phyloP scores from a whole-genome alignment of 2,113 vertebrate species.

The Oncorhynchus clarkii region DNA sequence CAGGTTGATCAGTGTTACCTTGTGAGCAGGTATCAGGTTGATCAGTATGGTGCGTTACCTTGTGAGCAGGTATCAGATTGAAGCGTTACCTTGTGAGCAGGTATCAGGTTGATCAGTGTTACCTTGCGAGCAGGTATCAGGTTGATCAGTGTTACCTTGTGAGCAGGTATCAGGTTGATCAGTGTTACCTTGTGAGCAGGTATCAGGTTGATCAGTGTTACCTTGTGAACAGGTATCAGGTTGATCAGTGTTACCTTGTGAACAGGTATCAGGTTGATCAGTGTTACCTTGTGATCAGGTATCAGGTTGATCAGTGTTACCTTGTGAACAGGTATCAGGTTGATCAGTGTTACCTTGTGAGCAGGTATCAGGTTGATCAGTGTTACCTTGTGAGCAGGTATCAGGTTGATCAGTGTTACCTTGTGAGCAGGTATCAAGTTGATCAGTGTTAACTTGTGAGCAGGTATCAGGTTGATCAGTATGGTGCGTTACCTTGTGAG shows the following conservation, averaged over 20 bases:
- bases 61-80: background rate
- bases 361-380: slow-evolving; percentile 99
- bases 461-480: slow-evolving; percentile 98
- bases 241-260: slow-evolving; percentile 79
- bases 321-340: too few relatives aligned
- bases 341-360: slow-evolving; percentile 84
- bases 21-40: too few relatives aligned
- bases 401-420: slow-evolving; percentile 61
- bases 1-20: too few relatives aligned
- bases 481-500: slow-evolving; percentile 84
- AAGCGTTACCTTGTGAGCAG: background rate
- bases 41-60: too few relatives aligned
- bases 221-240: too few relatives aligned
- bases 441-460: slow-evolving; percentile 95
- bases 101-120: too few relatives aligned
- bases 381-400: slow-evolving; percentile 33
- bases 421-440: slow-evolving; percentile 99
- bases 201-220: slow-evolving; percentile 95
- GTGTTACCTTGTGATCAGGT: slow-evolving; percentile 56
- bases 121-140: too few relatives aligned
- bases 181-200: slow-evolving; percentile 94
- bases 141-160: slow-evolving; percentile 75
- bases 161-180: slow-evolving; percentile 98
- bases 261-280: slow-evolving; percentile 98
- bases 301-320: slow-evolving; percentile 97